phyloP scores from a whole-genome alignment of 2,888 invertebrate genomes.

The Rapana venosa region DNA sequence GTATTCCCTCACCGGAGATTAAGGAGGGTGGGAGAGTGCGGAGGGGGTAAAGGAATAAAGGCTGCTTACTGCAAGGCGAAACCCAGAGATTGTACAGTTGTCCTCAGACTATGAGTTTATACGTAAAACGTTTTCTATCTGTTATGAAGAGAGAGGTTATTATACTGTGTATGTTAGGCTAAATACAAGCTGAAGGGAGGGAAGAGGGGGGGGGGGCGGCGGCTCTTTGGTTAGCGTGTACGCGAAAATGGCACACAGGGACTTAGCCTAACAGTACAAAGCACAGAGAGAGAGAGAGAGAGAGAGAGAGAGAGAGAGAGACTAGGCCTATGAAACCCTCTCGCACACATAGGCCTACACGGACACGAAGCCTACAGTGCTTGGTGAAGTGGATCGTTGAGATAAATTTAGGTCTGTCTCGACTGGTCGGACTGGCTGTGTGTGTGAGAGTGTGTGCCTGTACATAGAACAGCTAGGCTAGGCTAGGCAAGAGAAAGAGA shows the following conservation, averaged over 20 bases:
- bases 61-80: neutral
- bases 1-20: neutral
- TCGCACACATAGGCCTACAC: no score
- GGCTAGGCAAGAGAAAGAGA: neutral
- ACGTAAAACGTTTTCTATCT: neutral
- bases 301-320: neutral
- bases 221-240: neutral
- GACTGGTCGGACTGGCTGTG: constrained; percentile 38
- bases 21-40: neutral
- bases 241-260: no score
- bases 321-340: neutral
- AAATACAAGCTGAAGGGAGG: no score
- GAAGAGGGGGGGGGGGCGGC: neutral
- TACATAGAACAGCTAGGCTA: neutral
- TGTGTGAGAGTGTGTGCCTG: neutral
- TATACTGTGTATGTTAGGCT: no score
- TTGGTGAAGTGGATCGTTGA: constrained; percentile 41
- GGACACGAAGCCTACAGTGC: neutral
- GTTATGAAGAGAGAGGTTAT: neutral
- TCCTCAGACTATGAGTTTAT: neutral
- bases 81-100: neutral
- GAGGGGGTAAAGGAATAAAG: neutral
- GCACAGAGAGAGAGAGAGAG: neutral
- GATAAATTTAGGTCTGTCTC: constrained; percentile 41
- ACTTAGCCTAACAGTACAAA: neutral